Evolutionary conservation across 2,888 invertebrate species (phyloP), one percentile per base, ranked within the genome.

Genomic region (Apodemia duryi): DNA sequence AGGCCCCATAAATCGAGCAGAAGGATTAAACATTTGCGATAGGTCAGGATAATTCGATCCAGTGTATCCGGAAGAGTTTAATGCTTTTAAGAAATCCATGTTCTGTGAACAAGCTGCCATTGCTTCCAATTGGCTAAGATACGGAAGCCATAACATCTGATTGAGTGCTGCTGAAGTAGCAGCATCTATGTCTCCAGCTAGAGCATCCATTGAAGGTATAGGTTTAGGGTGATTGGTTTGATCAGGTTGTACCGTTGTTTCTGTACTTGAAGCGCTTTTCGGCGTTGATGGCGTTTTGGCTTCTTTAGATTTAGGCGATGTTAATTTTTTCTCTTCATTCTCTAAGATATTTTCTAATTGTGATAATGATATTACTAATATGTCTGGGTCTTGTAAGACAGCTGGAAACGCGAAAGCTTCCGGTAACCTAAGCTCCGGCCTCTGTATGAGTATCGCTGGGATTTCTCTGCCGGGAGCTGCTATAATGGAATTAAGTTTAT

Each of bases 131-230:
- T 94, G 94, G 73, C 92, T 93, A 60, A 94, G 77, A 76, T 95
- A 96, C 0, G 95, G 95, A 63, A 95, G 81, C 95, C 95, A 96
- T 70, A 95, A 80, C 94, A 96, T 95, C 77, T 95, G 95, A 75
- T 94, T 95, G 63, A 95, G 88, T 2, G 95, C 94, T 0, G 95
- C 94, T 62, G 94, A 92, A 2, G 94, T 95, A 0, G 95, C 95
- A 0, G 95, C 94, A 75, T 95, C 95, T 60, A 95, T 94, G 67
- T 95, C 95, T 63, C 93, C 93, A 0, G 94, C 93, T 62, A 94
- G 76, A 63, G 83, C 84, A 60, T 87, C 86, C 80, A 87, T 83
- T 6, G 87, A 82, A 3, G 88, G 85, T 63, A 85, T 82, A 0
- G 85, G 82, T 63, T 84, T 86, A 2, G 85, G 82, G 63, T 82